These are phyloP conservation scores for Phyllopteryx taeniolatus DNA, from an alignment of 2,113 vertebrate genomes.

Conservation along the genomic window DNA sequence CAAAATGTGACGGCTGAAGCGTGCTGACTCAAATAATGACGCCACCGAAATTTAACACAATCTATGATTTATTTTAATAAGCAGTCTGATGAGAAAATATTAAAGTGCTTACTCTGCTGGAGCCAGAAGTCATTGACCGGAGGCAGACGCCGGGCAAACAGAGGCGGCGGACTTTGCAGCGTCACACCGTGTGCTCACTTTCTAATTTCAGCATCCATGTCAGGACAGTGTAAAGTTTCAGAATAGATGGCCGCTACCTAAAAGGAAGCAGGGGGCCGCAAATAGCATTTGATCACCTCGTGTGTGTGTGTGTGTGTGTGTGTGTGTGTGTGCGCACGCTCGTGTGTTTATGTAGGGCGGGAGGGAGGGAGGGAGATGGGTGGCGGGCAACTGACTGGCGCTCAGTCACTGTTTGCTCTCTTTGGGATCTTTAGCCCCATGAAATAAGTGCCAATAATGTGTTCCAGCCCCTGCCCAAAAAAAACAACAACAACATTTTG, in stretches of 20 bases:
- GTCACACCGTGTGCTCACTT: background rate
- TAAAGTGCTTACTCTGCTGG: background rate
- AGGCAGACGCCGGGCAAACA: background rate
- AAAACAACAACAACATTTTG: too few relatives aligned
- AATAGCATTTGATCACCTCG: background rate
- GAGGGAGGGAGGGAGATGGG: background rate
- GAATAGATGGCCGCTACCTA: background rate
- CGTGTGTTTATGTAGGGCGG: too few relatives aligned
- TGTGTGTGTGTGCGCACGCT: background rate
- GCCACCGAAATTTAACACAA: background rate
- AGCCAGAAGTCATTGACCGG: background rate
- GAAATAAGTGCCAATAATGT: too few relatives aligned
- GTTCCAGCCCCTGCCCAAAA: too few relatives aligned
- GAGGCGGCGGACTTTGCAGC: background rate
- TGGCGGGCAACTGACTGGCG: background rate
- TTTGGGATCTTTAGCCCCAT: background rate
- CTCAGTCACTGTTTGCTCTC: background rate
- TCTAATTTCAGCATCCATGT: background rate
- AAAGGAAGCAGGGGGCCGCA: background rate
- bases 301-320: background rate
- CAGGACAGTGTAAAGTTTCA: conserved; percentile 1
- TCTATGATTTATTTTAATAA: background rate
- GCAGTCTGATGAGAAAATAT: background rate
- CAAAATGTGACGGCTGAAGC: background rate
- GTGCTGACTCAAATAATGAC: background rate